These are phyloP conservation scores for Germaria angustata DNA, from an alignment of 2,888 invertebrate genomes.

Conservation along the genomic window DNA sequence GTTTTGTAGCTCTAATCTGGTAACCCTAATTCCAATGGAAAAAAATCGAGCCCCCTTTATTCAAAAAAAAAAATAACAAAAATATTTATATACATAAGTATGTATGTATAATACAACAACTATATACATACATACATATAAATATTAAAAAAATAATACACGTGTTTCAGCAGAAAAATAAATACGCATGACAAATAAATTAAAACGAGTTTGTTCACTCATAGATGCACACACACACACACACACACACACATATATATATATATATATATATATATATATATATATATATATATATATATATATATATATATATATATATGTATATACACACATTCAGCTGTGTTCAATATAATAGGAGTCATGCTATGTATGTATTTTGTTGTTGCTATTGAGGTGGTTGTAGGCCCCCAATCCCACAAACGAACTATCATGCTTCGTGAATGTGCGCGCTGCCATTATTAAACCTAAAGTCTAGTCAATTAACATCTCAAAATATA, in stretches of 20 bases:
- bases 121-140: neutral
- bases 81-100: neutral
- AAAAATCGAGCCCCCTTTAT: conserved; percentile 19
- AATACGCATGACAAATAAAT: neutral
- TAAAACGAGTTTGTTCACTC: neutral
- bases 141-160: neutral
- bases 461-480: too few relatives aligned
- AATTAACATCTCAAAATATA: too few relatives aligned
- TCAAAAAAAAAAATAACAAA: neutral
- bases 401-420: too few relatives aligned
- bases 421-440: too few relatives aligned
- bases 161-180: neutral
- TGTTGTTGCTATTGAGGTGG: too few relatives aligned
- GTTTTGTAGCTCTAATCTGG: too few relatives aligned
- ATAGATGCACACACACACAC: too few relatives aligned
- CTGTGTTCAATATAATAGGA: neutral
- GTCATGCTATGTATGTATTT: too few relatives aligned
- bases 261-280: neutral
- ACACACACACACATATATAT: neutral
- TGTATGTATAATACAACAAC: neutral
- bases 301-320: too few relatives aligned
- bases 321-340: neutral
- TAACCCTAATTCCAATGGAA: neutral
- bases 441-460: too few relatives aligned
- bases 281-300: neutral